phyloP scores from a whole-genome alignment of 2,888 invertebrate genomes.

The Galerucella nymphaeae region DNA sequence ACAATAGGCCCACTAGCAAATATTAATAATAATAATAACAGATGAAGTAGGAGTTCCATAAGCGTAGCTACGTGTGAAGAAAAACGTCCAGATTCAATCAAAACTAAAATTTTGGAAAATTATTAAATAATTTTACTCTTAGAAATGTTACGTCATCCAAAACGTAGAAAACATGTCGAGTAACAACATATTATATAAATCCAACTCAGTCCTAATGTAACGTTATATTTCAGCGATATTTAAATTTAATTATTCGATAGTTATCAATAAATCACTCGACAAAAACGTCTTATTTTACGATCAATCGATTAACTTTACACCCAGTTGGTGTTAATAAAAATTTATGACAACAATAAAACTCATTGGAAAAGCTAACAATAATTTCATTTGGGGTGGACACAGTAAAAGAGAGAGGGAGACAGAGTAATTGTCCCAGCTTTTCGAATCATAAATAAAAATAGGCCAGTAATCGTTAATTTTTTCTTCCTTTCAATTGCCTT shows the following conservation, averaged over 20 bases:
- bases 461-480: not conserved
- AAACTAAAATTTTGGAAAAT: no score
- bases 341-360: constrained; percentile 33
- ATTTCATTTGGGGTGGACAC: constrained; percentile 30
- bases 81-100: no score
- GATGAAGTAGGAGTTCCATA: no score
- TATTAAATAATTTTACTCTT: no score
- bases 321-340: constrained; percentile 31
- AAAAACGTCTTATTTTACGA: constrained; percentile 8
- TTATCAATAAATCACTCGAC: constrained; percentile 4
- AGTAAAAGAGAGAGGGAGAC: not conserved
- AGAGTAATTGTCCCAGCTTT: not conserved
- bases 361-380: constrained; percentile 28
- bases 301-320: constrained; percentile 25
- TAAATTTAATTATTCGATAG: constrained; percentile 15
- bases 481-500: no score
- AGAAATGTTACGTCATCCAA: no score
- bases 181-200: no score
- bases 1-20: no score
- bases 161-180: no score
- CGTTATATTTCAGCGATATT: not conserved
- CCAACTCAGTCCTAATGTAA: no score
- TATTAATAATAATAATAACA: no score
- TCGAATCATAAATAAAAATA: not conserved
- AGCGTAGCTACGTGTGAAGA: no score